Evolutionary conservation across 2,113 vertebrate genomes (phyloP).

Genomic region (Neogale vison): DNA sequence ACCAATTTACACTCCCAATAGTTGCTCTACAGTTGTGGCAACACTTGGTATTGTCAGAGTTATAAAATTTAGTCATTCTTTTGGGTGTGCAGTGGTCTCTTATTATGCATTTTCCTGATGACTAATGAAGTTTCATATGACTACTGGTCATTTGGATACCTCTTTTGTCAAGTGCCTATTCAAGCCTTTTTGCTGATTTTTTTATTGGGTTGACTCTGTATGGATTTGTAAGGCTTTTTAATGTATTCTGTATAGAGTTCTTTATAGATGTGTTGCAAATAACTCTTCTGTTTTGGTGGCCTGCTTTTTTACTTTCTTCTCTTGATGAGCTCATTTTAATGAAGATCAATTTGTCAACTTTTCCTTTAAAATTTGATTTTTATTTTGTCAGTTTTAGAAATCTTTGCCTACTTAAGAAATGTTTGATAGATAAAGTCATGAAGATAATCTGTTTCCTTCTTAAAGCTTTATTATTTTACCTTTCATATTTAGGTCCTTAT

Average conservation of each 20-base stretch:
- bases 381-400: conserved; percentile 43
- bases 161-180: neutral
- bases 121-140: neutral
- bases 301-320: neutral
- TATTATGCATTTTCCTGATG: neutral
- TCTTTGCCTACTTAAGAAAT: conserved; percentile 57
- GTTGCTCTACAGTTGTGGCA: neutral
- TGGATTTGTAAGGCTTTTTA: neutral
- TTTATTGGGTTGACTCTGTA: neutral
- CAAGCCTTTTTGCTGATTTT: neutral
- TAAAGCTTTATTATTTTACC: conserved; percentile 33
- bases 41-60: neutral
- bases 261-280: neutral
- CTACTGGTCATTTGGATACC: neutral
- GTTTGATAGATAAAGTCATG: conserved; percentile 23
- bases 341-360: conserved; percentile 3
- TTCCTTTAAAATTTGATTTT: neutral
- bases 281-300: neutral
- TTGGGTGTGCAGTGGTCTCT: neutral
- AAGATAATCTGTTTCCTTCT: conserved; percentile 8
- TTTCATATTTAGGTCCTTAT: conserved; percentile 33
- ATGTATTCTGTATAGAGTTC: neutral
- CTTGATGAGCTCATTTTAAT: conserved; percentile 23
- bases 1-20: neutral
- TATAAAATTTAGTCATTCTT: conserved; percentile 1